phyloP scores from a whole-genome alignment of 2,797 vertebrate genomes.

The Danio tinwini region DNA sequence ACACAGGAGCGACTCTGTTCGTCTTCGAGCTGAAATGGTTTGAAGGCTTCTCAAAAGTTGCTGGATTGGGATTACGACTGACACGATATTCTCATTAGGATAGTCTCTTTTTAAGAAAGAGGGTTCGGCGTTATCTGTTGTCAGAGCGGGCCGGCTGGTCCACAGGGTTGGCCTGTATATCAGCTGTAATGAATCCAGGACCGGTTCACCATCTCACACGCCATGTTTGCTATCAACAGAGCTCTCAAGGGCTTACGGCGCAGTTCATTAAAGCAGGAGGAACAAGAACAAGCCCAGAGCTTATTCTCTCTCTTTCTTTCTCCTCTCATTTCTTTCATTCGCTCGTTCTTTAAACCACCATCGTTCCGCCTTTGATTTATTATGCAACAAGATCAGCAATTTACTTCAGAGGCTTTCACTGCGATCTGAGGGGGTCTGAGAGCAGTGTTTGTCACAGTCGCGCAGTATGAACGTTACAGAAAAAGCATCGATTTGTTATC shows the following conservation, averaged over 20 bases:
- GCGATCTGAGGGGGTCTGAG: conserved; percentile 14
- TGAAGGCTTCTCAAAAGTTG: conserved; percentile 19
- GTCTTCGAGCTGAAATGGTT: neutral
- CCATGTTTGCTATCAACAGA: conserved; percentile 50
- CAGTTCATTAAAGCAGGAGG: conserved; percentile 47
- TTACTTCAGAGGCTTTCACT: conserved; percentile 34
- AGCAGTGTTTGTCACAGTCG: conserved; percentile 12
- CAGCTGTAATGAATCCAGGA: conserved; percentile 44
- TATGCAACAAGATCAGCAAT: conserved; percentile 54
- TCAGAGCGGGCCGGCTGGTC: conserved; percentile 23
- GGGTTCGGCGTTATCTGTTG: conserved; percentile 1
- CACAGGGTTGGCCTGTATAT: conserved; percentile 15
- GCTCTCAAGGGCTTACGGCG: conserved; percentile 42
- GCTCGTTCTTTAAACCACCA: conserved; percentile 44
- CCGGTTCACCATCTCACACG: conserved; percentile 39
- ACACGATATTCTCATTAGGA: conserved; percentile 38
- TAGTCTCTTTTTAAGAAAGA: conserved; percentile 25
- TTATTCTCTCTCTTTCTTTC: conserved; percentile 42
- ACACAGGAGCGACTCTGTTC: neutral
- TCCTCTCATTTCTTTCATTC: conserved; percentile 33
- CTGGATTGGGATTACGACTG: conserved; percentile 16
- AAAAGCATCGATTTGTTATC: neutral
- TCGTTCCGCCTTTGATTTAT: conserved; percentile 56
- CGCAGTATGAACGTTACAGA: neutral
- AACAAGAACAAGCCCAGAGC: conserved; percentile 45